A percentile compares a stretch with the other conserved stretches of the same genome.
Conservation (phyloP, 2,797 vertebrate genomes). For the Craterocephalus amniculus region DNA sequence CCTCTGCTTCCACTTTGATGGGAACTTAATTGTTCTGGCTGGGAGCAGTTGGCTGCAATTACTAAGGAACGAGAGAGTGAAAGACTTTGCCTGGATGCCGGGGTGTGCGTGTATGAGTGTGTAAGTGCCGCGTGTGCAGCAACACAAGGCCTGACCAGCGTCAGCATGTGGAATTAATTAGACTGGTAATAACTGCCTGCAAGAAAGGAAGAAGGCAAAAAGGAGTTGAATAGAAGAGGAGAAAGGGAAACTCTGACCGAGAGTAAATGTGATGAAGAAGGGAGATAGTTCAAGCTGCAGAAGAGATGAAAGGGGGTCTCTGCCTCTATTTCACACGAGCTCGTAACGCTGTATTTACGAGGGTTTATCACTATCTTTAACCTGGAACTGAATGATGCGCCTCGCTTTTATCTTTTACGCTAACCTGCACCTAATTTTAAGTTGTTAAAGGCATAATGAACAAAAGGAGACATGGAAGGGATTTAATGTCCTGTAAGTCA, state of each 20-base stretch:
- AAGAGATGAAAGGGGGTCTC: slow-evolving; percentile 20
- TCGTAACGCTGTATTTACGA: slow-evolving; percentile 12
- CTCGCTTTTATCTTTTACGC: not conserved
- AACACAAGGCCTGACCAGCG: slow-evolving; percentile 59
- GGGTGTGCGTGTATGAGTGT: slow-evolving; percentile 15
- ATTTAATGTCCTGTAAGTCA: not conserved
- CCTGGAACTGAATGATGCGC: not conserved
- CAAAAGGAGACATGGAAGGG: not conserved
- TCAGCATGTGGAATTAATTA: slow-evolving; percentile 74
- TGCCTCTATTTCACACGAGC: slow-evolving; percentile 7
- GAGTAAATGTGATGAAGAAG: slow-evolving; percentile 27
- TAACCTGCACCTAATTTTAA: not conserved
- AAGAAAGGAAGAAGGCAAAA: slow-evolving; percentile 29
- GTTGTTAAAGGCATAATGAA: not conserved
- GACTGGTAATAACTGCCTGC: slow-evolving; percentile 56
- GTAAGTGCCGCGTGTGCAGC: slow-evolving; percentile 14
- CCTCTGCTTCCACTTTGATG: slow-evolving; percentile 66
- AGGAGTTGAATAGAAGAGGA: slow-evolving; percentile 16
- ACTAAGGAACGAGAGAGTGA: slow-evolving; percentile 43
- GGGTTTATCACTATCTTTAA: not conserved
- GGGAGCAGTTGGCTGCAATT: slow-evolving; percentile 66
- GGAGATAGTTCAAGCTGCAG: slow-evolving; percentile 22
- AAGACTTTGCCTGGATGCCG: slow-evolving; percentile 37
- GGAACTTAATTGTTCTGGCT: slow-evolving; percentile 73
- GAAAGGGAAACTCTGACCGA: slow-evolving; percentile 27